Conservation (phyloP, 2,797 vertebrate genomes). For the Phoebastria nigripes region DNA sequence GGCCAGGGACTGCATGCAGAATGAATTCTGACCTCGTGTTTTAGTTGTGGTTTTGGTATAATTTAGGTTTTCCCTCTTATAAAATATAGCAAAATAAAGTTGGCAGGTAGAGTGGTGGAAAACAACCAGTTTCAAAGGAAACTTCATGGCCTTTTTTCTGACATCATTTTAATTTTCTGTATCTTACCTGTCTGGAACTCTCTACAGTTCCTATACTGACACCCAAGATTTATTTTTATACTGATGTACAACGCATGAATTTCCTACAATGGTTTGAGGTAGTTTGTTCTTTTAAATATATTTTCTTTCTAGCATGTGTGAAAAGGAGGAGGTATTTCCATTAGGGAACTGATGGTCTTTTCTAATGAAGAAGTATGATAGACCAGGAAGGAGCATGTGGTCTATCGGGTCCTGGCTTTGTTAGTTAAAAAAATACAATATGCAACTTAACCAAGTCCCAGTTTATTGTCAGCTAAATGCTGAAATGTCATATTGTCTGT, state of each 20-base stretch:
- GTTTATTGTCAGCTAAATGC: constrained; percentile 9
- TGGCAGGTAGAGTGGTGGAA: not conserved
- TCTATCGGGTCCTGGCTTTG: not conserved
- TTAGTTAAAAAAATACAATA: constrained; percentile 8
- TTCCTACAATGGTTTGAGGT: not conserved
- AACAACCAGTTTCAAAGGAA: not conserved
- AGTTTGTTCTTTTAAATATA: not conserved
- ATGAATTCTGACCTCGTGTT: constrained; percentile 66
- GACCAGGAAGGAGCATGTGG: not conserved
- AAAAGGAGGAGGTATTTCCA: not conserved
- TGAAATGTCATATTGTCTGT: constrained; percentile 33
- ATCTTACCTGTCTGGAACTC: not conserved
- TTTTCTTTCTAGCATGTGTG: not conserved
- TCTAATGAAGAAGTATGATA: not conserved
- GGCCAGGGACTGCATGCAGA: constrained; percentile 70
- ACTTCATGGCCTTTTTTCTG: not conserved
- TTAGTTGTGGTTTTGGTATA: not conserved
- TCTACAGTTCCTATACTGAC: not conserved
- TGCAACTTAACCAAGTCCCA: not conserved
- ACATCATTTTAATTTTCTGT: not conserved
- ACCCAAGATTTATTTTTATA: constrained; percentile 4
- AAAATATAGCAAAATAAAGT: not conserved
- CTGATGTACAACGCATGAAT: not conserved
- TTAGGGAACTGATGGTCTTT: not conserved
- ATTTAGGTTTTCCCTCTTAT: not conserved